Evolutionary conservation across 1,140 invertebrate genomes (phyloP).

Genomic region (Physella acuta): DNA sequence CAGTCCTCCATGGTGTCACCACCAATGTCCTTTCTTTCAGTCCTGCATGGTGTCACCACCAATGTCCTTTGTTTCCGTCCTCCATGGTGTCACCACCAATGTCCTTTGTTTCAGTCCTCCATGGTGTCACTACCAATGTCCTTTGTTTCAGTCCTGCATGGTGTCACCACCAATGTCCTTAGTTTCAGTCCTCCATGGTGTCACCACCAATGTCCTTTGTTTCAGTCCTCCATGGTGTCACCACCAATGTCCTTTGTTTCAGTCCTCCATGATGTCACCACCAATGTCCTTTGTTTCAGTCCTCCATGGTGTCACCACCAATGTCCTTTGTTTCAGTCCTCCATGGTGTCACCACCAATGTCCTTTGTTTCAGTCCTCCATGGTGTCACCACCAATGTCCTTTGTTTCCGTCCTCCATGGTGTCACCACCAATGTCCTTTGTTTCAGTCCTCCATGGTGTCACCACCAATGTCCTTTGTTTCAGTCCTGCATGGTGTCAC

Average conservation of each 20-base stretch:
- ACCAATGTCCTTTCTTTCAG: slow-evolving; percentile 59
- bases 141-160: slow-evolving; percentile 45
- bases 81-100: slow-evolving; percentile 57
- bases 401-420: slow-evolving; percentile 47
- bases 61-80: slow-evolving; percentile 58
- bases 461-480: slow-evolving; percentile 59
- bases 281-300: slow-evolving; percentile 59
- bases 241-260: slow-evolving; percentile 59
- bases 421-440: slow-evolving; percentile 60
- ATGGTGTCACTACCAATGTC: slow-evolving; percentile 61
- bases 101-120: slow-evolving; percentile 57
- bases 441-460: slow-evolving; percentile 50
- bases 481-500: slow-evolving; percentile 52
- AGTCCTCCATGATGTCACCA: slow-evolving; percentile 52
- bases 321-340: slow-evolving; percentile 58
- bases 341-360: slow-evolving; percentile 62
- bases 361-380: slow-evolving; percentile 40
- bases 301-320: slow-evolving; percentile 54
- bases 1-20: slow-evolving; percentile 51
- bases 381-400: slow-evolving; percentile 61
- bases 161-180: slow-evolving; percentile 60
- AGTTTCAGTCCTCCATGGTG: slow-evolving; percentile 47
- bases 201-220: slow-evolving; percentile 60
- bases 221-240: slow-evolving; percentile 50
- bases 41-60: slow-evolving; percentile 53